A percentile compares a stretch with the other conserved stretches of the same genome.
phyloP scores from a whole-genome alignment of 2,797 vertebrate genomes.

The Mormyrops boulengeri region DNA sequence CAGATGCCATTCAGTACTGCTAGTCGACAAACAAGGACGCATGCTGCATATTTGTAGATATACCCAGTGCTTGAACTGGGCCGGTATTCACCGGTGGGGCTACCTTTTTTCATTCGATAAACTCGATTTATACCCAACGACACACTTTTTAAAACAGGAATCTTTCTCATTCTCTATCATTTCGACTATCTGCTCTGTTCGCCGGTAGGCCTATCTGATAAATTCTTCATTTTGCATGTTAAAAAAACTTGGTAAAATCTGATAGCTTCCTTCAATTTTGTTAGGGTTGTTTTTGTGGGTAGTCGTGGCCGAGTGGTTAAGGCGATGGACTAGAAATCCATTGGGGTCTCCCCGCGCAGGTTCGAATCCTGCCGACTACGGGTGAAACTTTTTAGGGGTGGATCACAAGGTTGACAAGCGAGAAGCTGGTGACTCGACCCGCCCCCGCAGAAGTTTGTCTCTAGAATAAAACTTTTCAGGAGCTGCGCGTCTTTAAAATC shows the following conservation, averaged over 20 bases:
- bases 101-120: background rate
- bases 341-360: constrained; percentile 58
- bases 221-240: background rate
- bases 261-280: background rate
- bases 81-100: background rate
- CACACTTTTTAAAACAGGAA: background rate
- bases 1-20: background rate
- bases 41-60: background rate
- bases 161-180: background rate
- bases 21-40: background rate
- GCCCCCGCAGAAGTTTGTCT: too few relatives aligned
- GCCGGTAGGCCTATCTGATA: background rate
- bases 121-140: background rate
- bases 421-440: too few relatives aligned
- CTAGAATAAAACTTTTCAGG: too few relatives aligned
- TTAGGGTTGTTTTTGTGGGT: constrained; percentile 15
- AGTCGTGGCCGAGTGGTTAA: constrained; percentile 61
- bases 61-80: background rate
- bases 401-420: too few relatives aligned
- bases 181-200: background rate
- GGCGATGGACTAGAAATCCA: constrained; percentile 61
- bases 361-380: constrained; percentile 53
- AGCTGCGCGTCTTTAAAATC: too few relatives aligned
- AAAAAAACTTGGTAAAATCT: background rate
- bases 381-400: too few relatives aligned